These are phyloP conservation scores for Trinectes maculatus DNA, from an alignment of 2,113 vertebrate species.

Conservation along the genomic window DNA sequence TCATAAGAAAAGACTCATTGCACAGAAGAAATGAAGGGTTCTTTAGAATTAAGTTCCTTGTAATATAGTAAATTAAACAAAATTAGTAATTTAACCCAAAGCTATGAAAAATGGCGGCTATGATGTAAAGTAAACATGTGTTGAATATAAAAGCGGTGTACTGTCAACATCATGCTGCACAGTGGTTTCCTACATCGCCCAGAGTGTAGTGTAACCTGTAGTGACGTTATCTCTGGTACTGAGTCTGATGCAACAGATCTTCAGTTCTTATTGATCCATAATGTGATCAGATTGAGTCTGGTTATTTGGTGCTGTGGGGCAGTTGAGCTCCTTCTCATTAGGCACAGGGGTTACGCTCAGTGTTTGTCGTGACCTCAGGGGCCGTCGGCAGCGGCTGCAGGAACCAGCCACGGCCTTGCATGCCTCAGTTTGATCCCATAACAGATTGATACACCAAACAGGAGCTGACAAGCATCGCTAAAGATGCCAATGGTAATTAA, in stretches of 20 bases:
- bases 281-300: slow-evolving; percentile 50
- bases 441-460: slow-evolving; percentile 91
- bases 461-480: slow-evolving; percentile 93
- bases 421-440: slow-evolving; percentile 83
- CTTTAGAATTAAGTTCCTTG: neutral
- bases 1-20: neutral
- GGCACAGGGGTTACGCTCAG: neutral
- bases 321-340: slow-evolving; percentile 24
- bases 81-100: too few relatives aligned
- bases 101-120: too few relatives aligned
- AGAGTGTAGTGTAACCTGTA: slow-evolving; percentile 9
- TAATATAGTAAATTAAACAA: neutral
- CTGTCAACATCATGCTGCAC: neutral
- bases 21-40: neutral
- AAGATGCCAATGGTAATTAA: slow-evolving; percentile 99
- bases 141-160: neutral
- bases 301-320: slow-evolving; percentile 26
- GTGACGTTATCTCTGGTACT: too few relatives aligned
- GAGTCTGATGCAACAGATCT: slow-evolving; percentile 30
- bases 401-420: slow-evolving; percentile 38
- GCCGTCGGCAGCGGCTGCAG: slow-evolving; percentile 21
- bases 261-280: slow-evolving; percentile 62
- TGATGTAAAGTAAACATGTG: neutral
- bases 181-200: slow-evolving; percentile 17
- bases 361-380: slow-evolving; percentile 40